Evolutionary conservation across 2,113 vertebrate species (phyloP).

Genomic region (Alethe diademata): DNA sequence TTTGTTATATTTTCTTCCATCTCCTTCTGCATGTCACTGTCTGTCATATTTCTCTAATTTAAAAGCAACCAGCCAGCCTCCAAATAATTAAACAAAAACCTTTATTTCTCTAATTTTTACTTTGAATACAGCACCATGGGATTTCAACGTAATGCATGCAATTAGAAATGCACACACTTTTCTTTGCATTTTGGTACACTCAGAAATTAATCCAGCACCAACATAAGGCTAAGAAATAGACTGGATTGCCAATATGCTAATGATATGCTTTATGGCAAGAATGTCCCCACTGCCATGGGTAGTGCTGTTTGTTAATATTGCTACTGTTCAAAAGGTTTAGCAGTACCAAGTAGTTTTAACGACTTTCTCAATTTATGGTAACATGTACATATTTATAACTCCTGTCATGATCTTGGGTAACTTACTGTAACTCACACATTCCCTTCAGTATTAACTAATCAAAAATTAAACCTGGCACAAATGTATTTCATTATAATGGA

Average conservation of each 20-base stretch:
- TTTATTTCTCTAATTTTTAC: background rate
- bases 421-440: background rate
- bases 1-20: constrained; percentile 36
- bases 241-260: background rate
- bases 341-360: constrained; percentile 19
- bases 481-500: constrained; percentile 24
- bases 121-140: background rate
- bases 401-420: background rate
- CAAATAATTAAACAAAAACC: constrained; percentile 47
- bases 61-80: constrained; percentile 23
- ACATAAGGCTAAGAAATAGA: background rate
- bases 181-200: background rate
- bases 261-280: background rate
- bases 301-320: background rate
- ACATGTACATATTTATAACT: background rate
- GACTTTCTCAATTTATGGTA: background rate
- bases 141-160: background rate
- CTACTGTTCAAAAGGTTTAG: constrained; percentile 17
- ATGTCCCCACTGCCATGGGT: background rate
- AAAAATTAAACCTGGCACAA: constrained; percentile 2
- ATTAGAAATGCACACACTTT: background rate
- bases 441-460: background rate
- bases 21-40: constrained; percentile 36
- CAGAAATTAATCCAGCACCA: constrained; percentile 22
- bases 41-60: constrained; percentile 31